Evolutionary conservation across 2,113 vertebrate genomes (phyloP), one percentile per base, ranked within the genome.

Genomic region (Cyanistes caeruleus): DNA sequence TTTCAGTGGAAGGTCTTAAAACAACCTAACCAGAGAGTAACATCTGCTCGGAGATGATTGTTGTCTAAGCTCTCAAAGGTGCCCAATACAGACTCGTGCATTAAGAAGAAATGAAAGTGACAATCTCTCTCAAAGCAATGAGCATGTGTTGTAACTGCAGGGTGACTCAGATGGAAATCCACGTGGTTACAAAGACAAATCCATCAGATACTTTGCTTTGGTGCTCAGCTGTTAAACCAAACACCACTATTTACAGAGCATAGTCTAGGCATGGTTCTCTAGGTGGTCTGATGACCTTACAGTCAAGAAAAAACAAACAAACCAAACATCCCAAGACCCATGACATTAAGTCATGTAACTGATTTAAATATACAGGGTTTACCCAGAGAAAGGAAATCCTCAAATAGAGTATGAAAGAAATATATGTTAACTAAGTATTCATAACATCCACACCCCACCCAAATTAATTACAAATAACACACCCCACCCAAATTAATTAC

Each of bases 391-490:
- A 46, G 49, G 37, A 22, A 85, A 27, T 37, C 21, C 22, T 76
- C 39, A 63, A 44, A 64, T 1, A 28, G 4, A 64, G 10, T 16
- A 62, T 3, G n/a, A 35, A 56, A 18, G 75, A 58, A 4, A 23
- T 3, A 27, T 22, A 4, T 3, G 1, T n/a, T 78, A 90, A 46
- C 9, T 33, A 65, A 60, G 19, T 16, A 85, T 7, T 46, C 5
- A 1, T 15, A 53, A 22, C 5, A 43, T 44, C 55, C 7, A 69
- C 2, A 4, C 5, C 2, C 9, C 5, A 12, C 5, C 9, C 13
- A 2, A 7, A 65, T 15, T 30, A 37, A 73, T 53, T 84, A 69
- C 23, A 73, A 76, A 43, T 41, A 68, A 59, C 2, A 3, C 2
- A 4, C 5, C 2, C 9, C 5, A 12, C 5, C 9, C 13, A 2